Conservation (phyloP, 2,888 invertebrate genomes). For the Conops quadrifasciatus region DNA sequence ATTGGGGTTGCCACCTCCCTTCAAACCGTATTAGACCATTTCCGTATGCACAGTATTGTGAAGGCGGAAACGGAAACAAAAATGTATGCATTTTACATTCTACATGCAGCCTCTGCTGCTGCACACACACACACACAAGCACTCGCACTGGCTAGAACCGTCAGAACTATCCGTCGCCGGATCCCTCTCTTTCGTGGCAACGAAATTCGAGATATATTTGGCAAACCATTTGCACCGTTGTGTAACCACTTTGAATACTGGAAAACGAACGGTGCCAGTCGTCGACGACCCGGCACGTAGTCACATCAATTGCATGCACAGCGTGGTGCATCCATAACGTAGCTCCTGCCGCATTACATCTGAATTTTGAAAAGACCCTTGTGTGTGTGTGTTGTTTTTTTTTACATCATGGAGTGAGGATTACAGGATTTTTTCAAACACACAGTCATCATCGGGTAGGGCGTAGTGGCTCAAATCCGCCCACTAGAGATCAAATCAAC, state of each 20-base stretch:
- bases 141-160: background rate
- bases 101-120: conserved; percentile 1
- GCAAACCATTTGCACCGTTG: conserved; percentile 25
- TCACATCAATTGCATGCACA: background rate
- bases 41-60: background rate
- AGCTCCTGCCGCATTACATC: background rate
- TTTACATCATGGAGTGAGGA: background rate
- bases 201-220: conserved; percentile 19
- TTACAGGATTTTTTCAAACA: background rate
- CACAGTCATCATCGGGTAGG: conserved; percentile 1
- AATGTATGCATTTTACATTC: conserved; percentile 27
- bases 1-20: background rate
- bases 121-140: background rate
- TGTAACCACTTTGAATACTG: conserved; percentile 23
- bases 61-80: conserved; percentile 16
- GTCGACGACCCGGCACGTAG: conserved; percentile 26
- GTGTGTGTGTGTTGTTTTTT: background rate
- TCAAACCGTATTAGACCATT: background rate
- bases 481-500: background rate
- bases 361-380: background rate
- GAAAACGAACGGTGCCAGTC: conserved; percentile 6
- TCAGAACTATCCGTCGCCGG: background rate
- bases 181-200: background rate
- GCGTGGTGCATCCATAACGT: background rate
- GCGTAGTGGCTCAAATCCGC: conserved; percentile 12